Base-by-base conservation (phyloP, 92 coral and sea anemone species). In the Bergia sp. region DNA sequence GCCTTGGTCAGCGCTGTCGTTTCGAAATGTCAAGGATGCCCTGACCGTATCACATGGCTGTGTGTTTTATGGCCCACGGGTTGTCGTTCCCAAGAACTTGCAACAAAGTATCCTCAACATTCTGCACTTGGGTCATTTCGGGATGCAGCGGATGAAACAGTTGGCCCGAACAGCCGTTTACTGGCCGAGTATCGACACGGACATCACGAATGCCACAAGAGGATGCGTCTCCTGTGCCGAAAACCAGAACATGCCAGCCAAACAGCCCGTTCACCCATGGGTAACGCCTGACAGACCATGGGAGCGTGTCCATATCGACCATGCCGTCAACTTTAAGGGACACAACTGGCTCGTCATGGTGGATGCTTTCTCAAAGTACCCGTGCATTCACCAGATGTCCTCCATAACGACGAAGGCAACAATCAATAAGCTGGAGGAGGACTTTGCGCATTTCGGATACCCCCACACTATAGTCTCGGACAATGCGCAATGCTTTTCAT, bases 1-100 rank as follows among this genome's bases (percentile, higher is more conserved):
- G 47, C 50, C 83, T 23, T 79, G 83, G 83, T 41, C 50, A 79
- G 44, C 55, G 44, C 41, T 40, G 50, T 23, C 44, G n/a, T 79
- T 79, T 79, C 47, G n/a, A n/a, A 79, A 79, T 20, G 83, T 41
- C 83, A 41, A 29, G 23, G 83, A 79, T 79, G 41, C 83, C 50
- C 47, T 79, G 50, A 40, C 83, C 83, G 47, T 40, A 20, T 29
- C 50, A 41, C 29, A 79, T 79, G 83, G 83, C 55, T 79, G 83
- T 41, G 53, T 79, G 44, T 23, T 79, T 23, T 79, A 79, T 79
- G 83, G 83, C 23, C n/a, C 41, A n/a, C 44, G 83, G 55, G 83
- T 79, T 21, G 83, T 79, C 44, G 37, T 79, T 23, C 83, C 83
- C 23, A 29, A 41, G 47, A 40, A 21, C n/a, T 55, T 79, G 39